Evolutionary conservation across 2,888 invertebrate species (phyloP), one percentile per base, ranked within the genome.

Genomic region (Lottia scabra): DNA sequence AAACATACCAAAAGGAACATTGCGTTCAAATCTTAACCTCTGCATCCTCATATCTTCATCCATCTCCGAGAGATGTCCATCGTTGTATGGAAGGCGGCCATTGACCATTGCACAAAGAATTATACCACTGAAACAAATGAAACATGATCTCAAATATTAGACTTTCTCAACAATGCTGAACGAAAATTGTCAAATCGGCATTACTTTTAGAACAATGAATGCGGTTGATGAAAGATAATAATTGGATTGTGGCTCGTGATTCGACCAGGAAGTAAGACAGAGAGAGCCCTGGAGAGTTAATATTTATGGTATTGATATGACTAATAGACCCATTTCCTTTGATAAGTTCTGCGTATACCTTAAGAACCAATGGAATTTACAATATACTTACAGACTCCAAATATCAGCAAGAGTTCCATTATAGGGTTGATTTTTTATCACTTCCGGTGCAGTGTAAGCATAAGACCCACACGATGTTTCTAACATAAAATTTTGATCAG

Each of bases 11-110:
- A 80, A 81, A 0, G 81, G 79, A 15, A 82, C 77, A 12, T 71
- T 69, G 16, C 79, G 67, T 70, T 82, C 81, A 70, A 83, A 82
- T 46, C 79, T 68, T 10, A 83, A 72, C 44, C 80, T 75, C 67
- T 83, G 83, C 81, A 82, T 80, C 71, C 77, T 80, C 82, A 82
- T 82, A 12, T 83, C 81, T 65, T 81, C 82, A 26, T 83, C 82
- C 71, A 83, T 80, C 8, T 80, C 80, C 26, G 64, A 67, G 10
- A 81, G 75, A 66, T 81, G 78, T 12, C 75, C 71, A 68, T 82
- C 82, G 45, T 81, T 81, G 72, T 79, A 83, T 12, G 83, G 83
- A 10, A 83, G 79, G 5, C 82, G 79, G 26, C 83, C 83, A 67
- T 83, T 83, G 30, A 80, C 75, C 83, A 82, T 83, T 5, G 83